These are phyloP conservation scores for Petroica traversi DNA, from an alignment of 2,113 vertebrate species.

Conservation along the genomic window DNA sequence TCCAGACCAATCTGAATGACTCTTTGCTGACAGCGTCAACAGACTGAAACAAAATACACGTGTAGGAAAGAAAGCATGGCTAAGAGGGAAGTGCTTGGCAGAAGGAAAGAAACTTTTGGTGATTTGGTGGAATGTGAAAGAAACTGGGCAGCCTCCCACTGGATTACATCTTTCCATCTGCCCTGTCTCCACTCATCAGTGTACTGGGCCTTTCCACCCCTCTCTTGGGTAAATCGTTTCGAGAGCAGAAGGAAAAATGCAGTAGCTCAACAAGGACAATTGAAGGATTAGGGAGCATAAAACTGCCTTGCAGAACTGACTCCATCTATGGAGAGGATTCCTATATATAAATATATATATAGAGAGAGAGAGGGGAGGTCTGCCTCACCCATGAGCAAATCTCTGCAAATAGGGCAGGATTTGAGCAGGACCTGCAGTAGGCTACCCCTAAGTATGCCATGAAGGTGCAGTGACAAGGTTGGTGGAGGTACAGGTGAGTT, in stretches of 20 bases:
- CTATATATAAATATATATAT: background rate
- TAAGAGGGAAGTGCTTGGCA: slow-evolving; percentile 14
- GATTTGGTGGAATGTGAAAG: slow-evolving; percentile 16
- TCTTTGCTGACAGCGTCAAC: slow-evolving; percentile 36
- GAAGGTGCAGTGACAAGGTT: background rate
- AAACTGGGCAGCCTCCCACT: background rate
- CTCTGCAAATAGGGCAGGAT: background rate
- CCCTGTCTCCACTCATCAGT: background rate
- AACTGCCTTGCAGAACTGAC: background rate
- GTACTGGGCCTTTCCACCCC: background rate
- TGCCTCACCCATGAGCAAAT: background rate
- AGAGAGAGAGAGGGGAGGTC: no score
- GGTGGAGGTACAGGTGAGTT: background rate
- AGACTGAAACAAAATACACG: slow-evolving; percentile 42
- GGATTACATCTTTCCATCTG: background rate
- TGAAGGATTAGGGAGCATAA: background rate
- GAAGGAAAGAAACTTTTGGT: background rate
- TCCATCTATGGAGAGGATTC: background rate
- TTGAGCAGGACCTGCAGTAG: background rate
- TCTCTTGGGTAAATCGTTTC: background rate
- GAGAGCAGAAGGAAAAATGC: background rate
- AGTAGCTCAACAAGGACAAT: background rate
- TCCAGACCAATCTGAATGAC: background rate
- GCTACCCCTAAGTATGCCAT: background rate
- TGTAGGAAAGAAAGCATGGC: background rate